Percentiles rank a stretch among this genome's conserved stretches.
These are phyloP conservation scores for Aphyosemion australe DNA, from an alignment of 2,113 vertebrate species.

Conservation along the genomic window DNA sequence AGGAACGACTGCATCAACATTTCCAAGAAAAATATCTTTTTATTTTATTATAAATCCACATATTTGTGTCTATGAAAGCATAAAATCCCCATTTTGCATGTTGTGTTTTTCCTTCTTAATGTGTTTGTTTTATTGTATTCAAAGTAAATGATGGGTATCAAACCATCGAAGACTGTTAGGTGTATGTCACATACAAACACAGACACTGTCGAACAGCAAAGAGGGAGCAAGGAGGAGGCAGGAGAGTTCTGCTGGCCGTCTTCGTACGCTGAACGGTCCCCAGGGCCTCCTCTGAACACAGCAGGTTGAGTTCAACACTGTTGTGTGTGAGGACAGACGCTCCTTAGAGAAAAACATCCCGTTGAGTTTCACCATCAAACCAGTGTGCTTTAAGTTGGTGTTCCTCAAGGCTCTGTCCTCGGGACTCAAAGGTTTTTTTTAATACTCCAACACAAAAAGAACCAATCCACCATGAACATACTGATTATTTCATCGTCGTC, in stretches of 20 bases:
- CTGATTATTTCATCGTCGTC: slow-evolving; percentile 48
- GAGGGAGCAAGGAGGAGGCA: background rate
- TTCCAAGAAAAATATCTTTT: slow-evolving; percentile 76
- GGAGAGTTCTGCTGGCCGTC: slow-evolving; percentile 49
- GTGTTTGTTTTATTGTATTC: slow-evolving; percentile 57
- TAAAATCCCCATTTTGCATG: slow-evolving; percentile 58
- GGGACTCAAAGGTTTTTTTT: slow-evolving; percentile 12
- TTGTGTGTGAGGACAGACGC: background rate
- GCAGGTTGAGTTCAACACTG: slow-evolving; percentile 5
- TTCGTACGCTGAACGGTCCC: slow-evolving; percentile 33
- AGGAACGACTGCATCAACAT: background rate
- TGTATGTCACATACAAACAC: slow-evolving; percentile 74
- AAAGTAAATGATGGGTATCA: slow-evolving; percentile 71
- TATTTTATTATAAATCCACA: slow-evolving; percentile 78
- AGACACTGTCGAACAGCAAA: slow-evolving; percentile 70
- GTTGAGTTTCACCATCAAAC: background rate
- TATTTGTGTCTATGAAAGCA: slow-evolving; percentile 75
- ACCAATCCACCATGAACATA: slow-evolving; percentile 52
- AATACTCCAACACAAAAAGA: slow-evolving; percentile 45
- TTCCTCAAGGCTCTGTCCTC: slow-evolving; percentile 34
- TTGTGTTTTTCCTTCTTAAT: slow-evolving; percentile 34
- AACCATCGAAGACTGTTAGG: slow-evolving; percentile 64
- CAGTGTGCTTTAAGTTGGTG: slow-evolving; percentile 17
- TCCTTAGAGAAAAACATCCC: slow-evolving; percentile 2
- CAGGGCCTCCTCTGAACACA: slow-evolving; percentile 25